phyloP scores from a whole-genome alignment of 1,140 invertebrate genomes.

The Scaptomyza montana region DNA sequence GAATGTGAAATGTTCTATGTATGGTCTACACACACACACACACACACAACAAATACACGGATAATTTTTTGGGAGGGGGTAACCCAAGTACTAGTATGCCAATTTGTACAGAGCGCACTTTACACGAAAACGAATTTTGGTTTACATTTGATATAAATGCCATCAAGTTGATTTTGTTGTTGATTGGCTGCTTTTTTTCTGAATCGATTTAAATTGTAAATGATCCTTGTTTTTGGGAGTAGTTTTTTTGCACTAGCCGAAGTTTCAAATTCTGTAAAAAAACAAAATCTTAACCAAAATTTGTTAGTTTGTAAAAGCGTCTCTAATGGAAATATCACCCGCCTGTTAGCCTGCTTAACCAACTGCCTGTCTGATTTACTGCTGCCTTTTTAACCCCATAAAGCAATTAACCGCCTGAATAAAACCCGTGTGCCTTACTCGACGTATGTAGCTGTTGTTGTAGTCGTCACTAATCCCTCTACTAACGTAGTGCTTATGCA shows the following conservation, averaged over 20 bases:
- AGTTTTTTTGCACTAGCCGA: too few relatives aligned
- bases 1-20: slow-evolving; percentile 39
- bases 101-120: not conserved
- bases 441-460: slow-evolving; percentile 9
- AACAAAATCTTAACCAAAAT: not conserved
- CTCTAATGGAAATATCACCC: not conserved
- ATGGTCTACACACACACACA: slow-evolving; percentile 26
- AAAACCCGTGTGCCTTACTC: not conserved
- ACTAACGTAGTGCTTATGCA: slow-evolving; percentile 17
- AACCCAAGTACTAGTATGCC: not conserved
- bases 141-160: too few relatives aligned
- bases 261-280: not conserved
- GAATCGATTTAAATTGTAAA: too few relatives aligned
- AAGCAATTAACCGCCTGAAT: slow-evolving; percentile 22
- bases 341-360: slow-evolving; percentile 1
- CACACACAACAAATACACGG: slow-evolving; percentile 4
- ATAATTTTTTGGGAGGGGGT: slow-evolving; percentile 9
- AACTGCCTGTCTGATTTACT: slow-evolving; percentile 16
- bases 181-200: too few relatives aligned
- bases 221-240: too few relatives aligned
- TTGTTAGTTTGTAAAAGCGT: slow-evolving; percentile 2
- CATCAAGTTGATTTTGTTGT: too few relatives aligned
- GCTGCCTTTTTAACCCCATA: slow-evolving; percentile 12
- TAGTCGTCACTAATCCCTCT: slow-evolving; percentile 30
- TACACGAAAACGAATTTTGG: not conserved